These are phyloP conservation scores for Cassiopea xamachana DNA, from an alignment of 30 jellyfish, hydroid and myxozoan genomes.

Conservation along the genomic window DNA sequence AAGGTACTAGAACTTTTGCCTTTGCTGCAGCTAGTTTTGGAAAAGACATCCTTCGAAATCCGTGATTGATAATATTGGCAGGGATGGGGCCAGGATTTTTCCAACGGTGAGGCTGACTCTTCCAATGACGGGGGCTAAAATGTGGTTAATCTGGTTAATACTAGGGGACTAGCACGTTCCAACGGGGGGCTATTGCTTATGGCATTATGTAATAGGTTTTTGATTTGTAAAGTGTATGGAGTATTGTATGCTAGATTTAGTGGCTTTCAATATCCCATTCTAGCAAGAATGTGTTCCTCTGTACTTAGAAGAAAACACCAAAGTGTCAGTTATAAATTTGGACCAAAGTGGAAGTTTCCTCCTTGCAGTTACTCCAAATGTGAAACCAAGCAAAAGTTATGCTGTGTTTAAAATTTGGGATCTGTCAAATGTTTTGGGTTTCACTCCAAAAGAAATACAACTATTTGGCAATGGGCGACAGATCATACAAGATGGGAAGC, in stretches of 20 bases:
- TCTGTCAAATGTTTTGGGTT: constrained; percentile 64
- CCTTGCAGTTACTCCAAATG: constrained; percentile 70
- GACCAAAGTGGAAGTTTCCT: constrained; percentile 59
- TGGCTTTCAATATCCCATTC: background rate
- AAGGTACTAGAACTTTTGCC: constrained; percentile 29
- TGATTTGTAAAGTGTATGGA: no score
- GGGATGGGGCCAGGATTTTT: no score
- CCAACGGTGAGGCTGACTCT: no score
- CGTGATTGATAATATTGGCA: no score
- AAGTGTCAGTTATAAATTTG: constrained; percentile 42
- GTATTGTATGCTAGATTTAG: no score
- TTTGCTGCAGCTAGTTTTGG: background rate
- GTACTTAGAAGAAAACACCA: constrained; percentile 76
- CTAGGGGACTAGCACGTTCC: no score
- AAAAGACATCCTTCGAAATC: background rate
- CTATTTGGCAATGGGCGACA: constrained; percentile 40
- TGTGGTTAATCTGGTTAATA: no score
- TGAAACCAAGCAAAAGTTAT: constrained; percentile 42
- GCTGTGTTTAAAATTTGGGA: constrained; percentile 77
- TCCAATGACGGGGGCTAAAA: no score
- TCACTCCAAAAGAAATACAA: constrained; percentile 85
- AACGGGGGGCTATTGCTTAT: no score
- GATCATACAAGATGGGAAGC: constrained; percentile 69
- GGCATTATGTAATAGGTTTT: no score
- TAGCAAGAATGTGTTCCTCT: constrained; percentile 89